Conservation (phyloP, 2,113 vertebrate species). For the Elachura formosa region DNA sequence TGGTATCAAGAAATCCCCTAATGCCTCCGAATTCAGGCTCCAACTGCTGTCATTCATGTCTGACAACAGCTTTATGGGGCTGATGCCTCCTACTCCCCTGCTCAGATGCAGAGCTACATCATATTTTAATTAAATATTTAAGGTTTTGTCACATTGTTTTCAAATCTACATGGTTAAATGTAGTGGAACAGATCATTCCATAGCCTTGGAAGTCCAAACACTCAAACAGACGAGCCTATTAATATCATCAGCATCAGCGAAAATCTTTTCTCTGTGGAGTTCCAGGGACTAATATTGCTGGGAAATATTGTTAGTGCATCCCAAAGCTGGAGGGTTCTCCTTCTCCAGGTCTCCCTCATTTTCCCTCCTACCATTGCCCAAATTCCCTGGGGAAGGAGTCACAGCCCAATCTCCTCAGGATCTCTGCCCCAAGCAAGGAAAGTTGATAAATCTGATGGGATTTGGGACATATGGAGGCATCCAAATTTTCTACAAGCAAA, state of each 20-base stretch:
- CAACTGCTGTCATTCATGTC: constrained; percentile 17
- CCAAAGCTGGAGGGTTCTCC: neutral
- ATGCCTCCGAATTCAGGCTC: neutral
- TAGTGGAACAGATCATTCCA: constrained; percentile 19
- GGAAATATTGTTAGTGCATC: neutral
- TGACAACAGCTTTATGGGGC: constrained; percentile 10
- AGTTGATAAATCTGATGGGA: neutral
- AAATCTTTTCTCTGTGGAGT: neutral
- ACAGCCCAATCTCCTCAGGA: neutral
- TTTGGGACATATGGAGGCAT: neutral
- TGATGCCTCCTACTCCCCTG: neutral
- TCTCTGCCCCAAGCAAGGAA: neutral
- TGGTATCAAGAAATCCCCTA: neutral
- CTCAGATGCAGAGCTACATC: neutral
- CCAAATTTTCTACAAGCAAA: neutral
- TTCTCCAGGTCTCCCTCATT: neutral
- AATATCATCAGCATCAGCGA: neutral
- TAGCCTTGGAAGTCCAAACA: constrained; percentile 24
- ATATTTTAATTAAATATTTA: constrained; percentile 66
- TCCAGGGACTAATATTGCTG: neutral
- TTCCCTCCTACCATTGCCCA: neutral
- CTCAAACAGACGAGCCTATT: neutral
- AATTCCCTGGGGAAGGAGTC: neutral
- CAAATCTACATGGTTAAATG: constrained; percentile 60
- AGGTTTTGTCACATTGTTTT: constrained; percentile 55